Conservation (phyloP, 2,113 vertebrate genomes). For the Dissostichus mawsoni region DNA sequence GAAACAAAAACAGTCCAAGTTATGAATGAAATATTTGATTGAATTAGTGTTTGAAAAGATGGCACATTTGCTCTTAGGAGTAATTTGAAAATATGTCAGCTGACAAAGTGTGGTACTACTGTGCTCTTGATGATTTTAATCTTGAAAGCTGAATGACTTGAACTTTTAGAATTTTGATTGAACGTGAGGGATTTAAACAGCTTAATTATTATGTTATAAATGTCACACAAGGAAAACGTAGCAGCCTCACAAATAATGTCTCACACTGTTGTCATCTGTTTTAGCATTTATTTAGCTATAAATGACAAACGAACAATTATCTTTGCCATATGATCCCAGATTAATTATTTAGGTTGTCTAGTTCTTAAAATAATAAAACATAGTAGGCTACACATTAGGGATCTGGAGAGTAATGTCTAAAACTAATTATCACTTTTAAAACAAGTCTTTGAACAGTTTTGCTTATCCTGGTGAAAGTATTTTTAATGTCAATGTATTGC, state of each 20-base stretch:
- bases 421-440: too few species aligned
- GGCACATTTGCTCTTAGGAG: not conserved
- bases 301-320: not conserved
- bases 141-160: not conserved
- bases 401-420: too few species aligned
- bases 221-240: not conserved
- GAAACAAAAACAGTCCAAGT: not conserved
- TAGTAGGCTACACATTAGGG: not conserved
- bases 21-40: not conserved
- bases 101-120: not conserved
- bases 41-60: not conserved
- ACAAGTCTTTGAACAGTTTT: too few species aligned
- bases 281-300: not conserved
- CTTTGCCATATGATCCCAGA: not conserved
- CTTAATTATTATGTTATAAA: too few species aligned
- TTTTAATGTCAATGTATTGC: too few species aligned
- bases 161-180: not conserved
- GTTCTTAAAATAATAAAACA: too few species aligned
- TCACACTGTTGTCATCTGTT: not conserved
- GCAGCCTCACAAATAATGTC: not conserved
- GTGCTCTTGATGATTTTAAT: not conserved
- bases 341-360: too few species aligned
- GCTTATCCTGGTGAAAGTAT: too few species aligned
- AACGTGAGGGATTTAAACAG: not conserved
- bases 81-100: not conserved